phyloP scores from a whole-genome alignment of 53 echinoderm and acorn worm species.

The Crossaster papposus region DNA sequence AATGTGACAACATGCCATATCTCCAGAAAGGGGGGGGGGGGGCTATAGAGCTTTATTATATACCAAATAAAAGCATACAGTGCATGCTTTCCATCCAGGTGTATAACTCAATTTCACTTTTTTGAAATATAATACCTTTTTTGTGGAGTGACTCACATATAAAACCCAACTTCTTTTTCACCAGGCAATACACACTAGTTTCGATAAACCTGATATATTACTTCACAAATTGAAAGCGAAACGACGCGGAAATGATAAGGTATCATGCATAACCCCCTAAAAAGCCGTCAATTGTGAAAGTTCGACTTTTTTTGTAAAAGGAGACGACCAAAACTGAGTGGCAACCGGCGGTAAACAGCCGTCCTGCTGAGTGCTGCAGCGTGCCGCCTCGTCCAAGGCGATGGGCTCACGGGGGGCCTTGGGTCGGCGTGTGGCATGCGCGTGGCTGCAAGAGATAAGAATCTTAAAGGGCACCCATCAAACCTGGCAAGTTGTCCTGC shows the following conservation, averaged over 20 bases:
- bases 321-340: slow-evolving; percentile 14
- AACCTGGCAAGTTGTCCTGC: not conserved
- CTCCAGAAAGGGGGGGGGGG: too few relatives aligned
- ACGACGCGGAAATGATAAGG: slow-evolving; percentile 47
- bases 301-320: slow-evolving; percentile 8
- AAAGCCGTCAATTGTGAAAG: slow-evolving; percentile 30
- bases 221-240: slow-evolving; percentile 37
- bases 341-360: slow-evolving; percentile 32
- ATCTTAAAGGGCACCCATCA: slow-evolving; percentile 42
- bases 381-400: slow-evolving; percentile 37
- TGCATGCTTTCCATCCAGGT: too few relatives aligned
- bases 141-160: too few relatives aligned
- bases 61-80: too few relatives aligned
- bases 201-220: too few relatives aligned
- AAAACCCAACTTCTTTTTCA: too few relatives aligned
- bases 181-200: too few relatives aligned
- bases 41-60: too few relatives aligned
- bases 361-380: slow-evolving; percentile 47
- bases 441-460: slow-evolving; percentile 50
- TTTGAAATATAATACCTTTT: too few relatives aligned
- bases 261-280: not conserved
- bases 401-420: slow-evolving; percentile 6
- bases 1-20: too few relatives aligned
- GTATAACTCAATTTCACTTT: too few relatives aligned
- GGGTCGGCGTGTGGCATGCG: slow-evolving; percentile 54